These are phyloP conservation scores for Acholoe squamosa DNA, from an alignment of 2,888 invertebrate species.

Conservation along the genomic window DNA sequence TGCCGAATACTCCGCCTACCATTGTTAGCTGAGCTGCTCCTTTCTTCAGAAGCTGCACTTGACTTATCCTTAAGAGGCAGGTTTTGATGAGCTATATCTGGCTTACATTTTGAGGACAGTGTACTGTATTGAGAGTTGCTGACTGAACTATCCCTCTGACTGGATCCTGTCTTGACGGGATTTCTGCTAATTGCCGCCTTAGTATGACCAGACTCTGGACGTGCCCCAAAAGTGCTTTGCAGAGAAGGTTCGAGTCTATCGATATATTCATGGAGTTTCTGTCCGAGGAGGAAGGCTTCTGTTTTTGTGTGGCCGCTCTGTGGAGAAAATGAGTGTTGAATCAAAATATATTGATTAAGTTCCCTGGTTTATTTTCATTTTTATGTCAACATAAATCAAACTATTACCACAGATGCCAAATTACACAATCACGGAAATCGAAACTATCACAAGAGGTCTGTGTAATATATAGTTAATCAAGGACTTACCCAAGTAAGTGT, in stretches of 20 bases:
- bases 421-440: no score
- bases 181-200: not conserved
- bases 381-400: no score
- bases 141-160: not conserved
- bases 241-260: not conserved
- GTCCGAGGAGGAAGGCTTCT: conserved; percentile 70
- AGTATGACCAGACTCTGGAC: not conserved
- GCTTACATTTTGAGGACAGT: not conserved
- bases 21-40: no score
- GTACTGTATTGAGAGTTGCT: not conserved
- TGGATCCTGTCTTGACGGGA: not conserved
- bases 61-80: not conserved
- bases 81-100: not conserved
- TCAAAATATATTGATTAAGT: no score
- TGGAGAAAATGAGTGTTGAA: not conserved
- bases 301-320: conserved; percentile 28
- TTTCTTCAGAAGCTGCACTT: not conserved
- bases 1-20: not conserved
- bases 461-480: no score
- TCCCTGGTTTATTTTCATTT: no score
- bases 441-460: no score
- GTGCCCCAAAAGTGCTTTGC: not conserved
- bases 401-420: no score
- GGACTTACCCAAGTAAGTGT: no score
- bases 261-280: conserved; percentile 70